Evolutionary conservation across 2,797 vertebrate species (phyloP).

Genomic region (Notolepis coatsorum): DNA sequence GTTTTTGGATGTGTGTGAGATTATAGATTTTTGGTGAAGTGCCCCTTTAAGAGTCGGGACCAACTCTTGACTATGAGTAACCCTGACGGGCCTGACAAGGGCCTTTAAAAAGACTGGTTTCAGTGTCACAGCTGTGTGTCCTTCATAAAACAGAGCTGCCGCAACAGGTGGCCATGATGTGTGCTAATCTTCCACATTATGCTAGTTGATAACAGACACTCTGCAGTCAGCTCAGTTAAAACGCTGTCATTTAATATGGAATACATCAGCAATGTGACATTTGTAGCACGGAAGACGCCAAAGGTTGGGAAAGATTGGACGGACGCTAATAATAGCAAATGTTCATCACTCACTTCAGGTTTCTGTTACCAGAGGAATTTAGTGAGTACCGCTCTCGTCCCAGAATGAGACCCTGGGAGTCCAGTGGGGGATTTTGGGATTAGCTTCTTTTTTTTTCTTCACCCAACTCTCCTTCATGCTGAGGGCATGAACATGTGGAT

Average conservation of each 20-base stretch:
- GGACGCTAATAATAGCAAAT: conserved; percentile 81
- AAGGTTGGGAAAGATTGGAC: conserved; percentile 82
- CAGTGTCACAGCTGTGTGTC: conserved; percentile 84
- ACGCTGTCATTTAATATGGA: conserved; percentile 85
- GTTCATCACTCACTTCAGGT: conserved; percentile 76
- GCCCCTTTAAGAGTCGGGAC: too few species aligned
- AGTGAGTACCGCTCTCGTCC: conserved; percentile 70
- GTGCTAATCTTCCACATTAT: conserved; percentile 88
- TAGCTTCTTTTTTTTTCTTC: conserved; percentile 74
- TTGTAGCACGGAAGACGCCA: conserved; percentile 80
- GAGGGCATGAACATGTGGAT: conserved; percentile 72
- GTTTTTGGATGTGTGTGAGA: too few species aligned
- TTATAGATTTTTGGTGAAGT: too few species aligned
- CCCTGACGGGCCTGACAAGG: conserved; percentile 43
- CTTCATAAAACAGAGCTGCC: conserved; percentile 77
- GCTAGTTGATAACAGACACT: conserved; percentile 82
- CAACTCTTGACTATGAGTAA: conserved; percentile 61
- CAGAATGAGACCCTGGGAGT: conserved; percentile 77
- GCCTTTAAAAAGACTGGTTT: conserved; percentile 81
- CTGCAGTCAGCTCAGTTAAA: conserved; percentile 77
- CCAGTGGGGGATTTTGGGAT: conserved; percentile 73
- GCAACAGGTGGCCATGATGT: conserved; percentile 79
- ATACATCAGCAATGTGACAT: conserved; percentile 86
- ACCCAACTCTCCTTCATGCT: conserved; percentile 51
- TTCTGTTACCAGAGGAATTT: conserved; percentile 86